Conservation (phyloP, 1,140 invertebrate species). For the Drosophila lacteicornis region DNA sequence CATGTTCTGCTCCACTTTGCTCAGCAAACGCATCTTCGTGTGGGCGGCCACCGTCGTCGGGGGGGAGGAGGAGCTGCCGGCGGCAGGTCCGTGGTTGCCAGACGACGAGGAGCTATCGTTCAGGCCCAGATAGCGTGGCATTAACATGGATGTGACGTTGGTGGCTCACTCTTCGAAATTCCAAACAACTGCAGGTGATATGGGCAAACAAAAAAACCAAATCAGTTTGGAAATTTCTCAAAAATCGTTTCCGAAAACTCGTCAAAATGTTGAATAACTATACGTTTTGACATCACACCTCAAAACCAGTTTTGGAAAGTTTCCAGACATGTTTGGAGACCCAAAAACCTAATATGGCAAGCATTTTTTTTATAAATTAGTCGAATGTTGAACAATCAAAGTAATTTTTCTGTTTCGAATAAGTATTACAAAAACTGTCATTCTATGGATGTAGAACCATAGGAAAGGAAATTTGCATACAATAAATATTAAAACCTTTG, state of each 20-base stretch:
- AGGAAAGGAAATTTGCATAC: too few relatives aligned
- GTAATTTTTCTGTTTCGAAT: too few relatives aligned
- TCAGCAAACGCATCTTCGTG: slow-evolving; percentile 71
- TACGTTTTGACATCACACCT: neutral
- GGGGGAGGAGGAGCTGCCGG: slow-evolving; percentile 25
- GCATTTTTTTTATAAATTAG: too few relatives aligned
- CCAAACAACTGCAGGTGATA: slow-evolving; percentile 16
- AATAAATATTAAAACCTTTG: too few relatives aligned
- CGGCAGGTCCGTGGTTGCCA: slow-evolving; percentile 26
- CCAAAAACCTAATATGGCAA: too few relatives aligned
- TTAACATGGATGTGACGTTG: slow-evolving; percentile 59
- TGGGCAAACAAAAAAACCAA: neutral
- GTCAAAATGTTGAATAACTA: neutral
- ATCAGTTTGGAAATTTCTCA: slow-evolving; percentile 2
- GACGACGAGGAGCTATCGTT: slow-evolving; percentile 46
- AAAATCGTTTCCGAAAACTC: neutral
- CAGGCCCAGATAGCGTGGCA: slow-evolving; percentile 58
- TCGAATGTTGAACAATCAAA: too few relatives aligned
- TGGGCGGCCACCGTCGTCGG: slow-evolving; percentile 68
- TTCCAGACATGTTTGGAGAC: neutral
- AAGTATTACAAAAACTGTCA: too few relatives aligned
- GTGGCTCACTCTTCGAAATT: neutral
- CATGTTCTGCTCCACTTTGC: slow-evolving; percentile 75
- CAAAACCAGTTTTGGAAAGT: slow-evolving; percentile 18
- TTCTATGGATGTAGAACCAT: too few relatives aligned